Evolutionary conservation across 1,140 invertebrate genomes (phyloP).

Genomic region (Hestina assimilis): DNA sequence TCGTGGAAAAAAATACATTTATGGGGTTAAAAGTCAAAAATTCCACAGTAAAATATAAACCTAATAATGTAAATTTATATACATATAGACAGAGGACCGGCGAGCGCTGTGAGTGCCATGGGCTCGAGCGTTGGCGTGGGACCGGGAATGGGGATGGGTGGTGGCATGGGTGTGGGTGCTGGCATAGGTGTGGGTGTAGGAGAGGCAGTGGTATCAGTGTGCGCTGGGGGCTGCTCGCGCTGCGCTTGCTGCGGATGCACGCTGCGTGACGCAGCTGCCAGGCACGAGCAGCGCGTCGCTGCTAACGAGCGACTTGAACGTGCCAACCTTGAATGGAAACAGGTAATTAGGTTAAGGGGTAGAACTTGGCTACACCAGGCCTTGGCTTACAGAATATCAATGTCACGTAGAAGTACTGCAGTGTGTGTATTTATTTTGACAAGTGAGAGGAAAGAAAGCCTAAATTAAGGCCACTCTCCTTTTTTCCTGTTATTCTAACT

Average conservation of each 20-base stretch:
- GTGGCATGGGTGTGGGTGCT: background rate
- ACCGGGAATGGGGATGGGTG: slow-evolving; percentile 4
- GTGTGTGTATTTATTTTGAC: too few relatives aligned
- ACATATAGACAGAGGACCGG: background rate
- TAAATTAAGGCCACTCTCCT: too few relatives aligned
- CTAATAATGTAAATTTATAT: background rate
- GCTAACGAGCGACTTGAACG: slow-evolving; percentile 65
- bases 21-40: too few relatives aligned
- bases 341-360: too few relatives aligned
- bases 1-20: too few relatives aligned
- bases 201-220: slow-evolving; percentile 12
- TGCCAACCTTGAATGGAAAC: slow-evolving; percentile 75
- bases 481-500: too few relatives aligned
- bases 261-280: slow-evolving; percentile 62
- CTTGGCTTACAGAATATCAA: too few relatives aligned
- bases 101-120: slow-evolving; percentile 1
- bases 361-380: too few relatives aligned
- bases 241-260: slow-evolving; percentile 64
- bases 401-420: too few relatives aligned
- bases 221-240: slow-evolving; percentile 41
- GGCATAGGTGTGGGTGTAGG: background rate
- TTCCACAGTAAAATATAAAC: too few relatives aligned
- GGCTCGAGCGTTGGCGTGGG: background rate
- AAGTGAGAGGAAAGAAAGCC: too few relatives aligned
- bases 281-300: slow-evolving; percentile 68